Evolutionary conservation across 92 coral and sea anemone species (phyloP).

Genomic region (Parazoanthus darwini): DNA sequence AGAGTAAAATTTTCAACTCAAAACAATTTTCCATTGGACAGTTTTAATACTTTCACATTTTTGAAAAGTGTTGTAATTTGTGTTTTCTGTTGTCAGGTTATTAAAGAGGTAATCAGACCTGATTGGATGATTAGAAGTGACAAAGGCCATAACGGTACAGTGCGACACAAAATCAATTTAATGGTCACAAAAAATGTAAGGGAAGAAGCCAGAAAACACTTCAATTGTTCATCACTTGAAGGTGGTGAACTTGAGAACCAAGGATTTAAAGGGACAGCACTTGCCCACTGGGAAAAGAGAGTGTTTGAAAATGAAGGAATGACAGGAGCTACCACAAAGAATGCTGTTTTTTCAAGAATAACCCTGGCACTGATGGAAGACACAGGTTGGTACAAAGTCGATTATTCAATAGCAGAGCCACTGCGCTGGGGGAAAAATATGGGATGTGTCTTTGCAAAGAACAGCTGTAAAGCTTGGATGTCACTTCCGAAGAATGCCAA

Average conservation of each 20-base stretch:
- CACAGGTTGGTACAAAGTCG: conserved; percentile 90
- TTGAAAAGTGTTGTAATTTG: no score
- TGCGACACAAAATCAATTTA: conserved; percentile 64
- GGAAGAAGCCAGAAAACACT: conserved; percentile 81
- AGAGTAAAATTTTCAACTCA: no score
- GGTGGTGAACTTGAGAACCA: conserved; percentile 99
- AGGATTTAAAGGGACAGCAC: conserved; percentile 78
- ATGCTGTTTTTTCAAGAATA: conserved; percentile 86
- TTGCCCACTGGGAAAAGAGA: conserved; percentile 97
- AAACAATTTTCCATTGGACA: not conserved
- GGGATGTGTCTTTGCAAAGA: conserved; percentile 89
- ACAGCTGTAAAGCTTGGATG: conserved; percentile 98
- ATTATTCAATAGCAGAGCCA: conserved; percentile 86
- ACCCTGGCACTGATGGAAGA: conserved; percentile 97
- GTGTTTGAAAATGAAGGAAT: conserved; percentile 96
- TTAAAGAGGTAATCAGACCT: conserved; percentile 66
- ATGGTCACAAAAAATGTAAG: conserved; percentile 83
- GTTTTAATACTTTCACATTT: not conserved
- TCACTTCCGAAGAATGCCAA: conserved; percentile 49
- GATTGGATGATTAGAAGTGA: conserved; percentile 74
- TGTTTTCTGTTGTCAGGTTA: conserved; percentile 46
- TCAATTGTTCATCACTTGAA: conserved; percentile 88
- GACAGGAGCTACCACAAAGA: conserved; percentile 94
- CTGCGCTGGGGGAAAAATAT: conserved; percentile 88
- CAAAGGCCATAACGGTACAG: conserved; percentile 53